Evolutionary conservation across 1,140 invertebrate genomes (phyloP).

Genomic region (Luehdorfia chinensis): DNA sequence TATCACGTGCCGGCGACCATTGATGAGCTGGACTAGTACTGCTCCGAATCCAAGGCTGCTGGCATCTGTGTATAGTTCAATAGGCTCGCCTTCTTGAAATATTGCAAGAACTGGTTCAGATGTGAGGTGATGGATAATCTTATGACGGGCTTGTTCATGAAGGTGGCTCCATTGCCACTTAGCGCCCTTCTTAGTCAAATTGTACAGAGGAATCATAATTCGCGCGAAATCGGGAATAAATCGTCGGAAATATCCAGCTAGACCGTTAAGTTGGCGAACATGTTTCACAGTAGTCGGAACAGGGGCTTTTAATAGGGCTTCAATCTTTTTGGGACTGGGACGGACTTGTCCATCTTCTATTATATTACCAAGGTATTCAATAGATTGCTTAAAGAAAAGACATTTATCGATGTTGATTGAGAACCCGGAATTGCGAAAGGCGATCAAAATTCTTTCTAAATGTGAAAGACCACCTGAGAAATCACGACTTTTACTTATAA

Average conservation of each 20-base stretch:
- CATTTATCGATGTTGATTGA: slow-evolving; percentile 34
- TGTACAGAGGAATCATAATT: slow-evolving; percentile 34
- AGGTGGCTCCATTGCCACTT: slow-evolving; percentile 19
- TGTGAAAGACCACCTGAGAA: background rate
- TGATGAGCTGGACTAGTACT: slow-evolving; percentile 29
- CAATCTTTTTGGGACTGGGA: slow-evolving; percentile 34
- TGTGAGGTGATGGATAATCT: slow-evolving; percentile 15
- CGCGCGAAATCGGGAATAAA: slow-evolving; percentile 68
- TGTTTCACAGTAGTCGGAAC: slow-evolving; percentile 35
- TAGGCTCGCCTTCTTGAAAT: slow-evolving; percentile 22
- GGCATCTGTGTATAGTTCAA: slow-evolving; percentile 35
- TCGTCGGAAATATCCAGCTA: slow-evolving; percentile 57
- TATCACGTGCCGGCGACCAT: slow-evolving; percentile 16
- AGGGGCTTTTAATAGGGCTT: slow-evolving; percentile 30
- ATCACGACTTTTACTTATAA: slow-evolving; percentile 5
- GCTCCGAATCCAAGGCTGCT: slow-evolving; percentile 21
- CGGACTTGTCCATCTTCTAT: slow-evolving; percentile 28
- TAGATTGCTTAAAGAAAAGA: slow-evolving; percentile 27
- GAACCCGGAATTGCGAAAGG: slow-evolving; percentile 27
- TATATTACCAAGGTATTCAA: slow-evolving; percentile 35
- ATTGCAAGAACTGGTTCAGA: slow-evolving; percentile 36
- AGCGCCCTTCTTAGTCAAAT: slow-evolving; percentile 12
- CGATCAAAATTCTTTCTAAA: slow-evolving; percentile 20
- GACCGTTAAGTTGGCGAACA: slow-evolving; percentile 60
- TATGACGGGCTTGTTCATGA: slow-evolving; percentile 20